These are phyloP conservation scores for Leptinotarsa defecta DNA, from an alignment of 1,140 invertebrate genomes.

Conservation along the genomic window DNA sequence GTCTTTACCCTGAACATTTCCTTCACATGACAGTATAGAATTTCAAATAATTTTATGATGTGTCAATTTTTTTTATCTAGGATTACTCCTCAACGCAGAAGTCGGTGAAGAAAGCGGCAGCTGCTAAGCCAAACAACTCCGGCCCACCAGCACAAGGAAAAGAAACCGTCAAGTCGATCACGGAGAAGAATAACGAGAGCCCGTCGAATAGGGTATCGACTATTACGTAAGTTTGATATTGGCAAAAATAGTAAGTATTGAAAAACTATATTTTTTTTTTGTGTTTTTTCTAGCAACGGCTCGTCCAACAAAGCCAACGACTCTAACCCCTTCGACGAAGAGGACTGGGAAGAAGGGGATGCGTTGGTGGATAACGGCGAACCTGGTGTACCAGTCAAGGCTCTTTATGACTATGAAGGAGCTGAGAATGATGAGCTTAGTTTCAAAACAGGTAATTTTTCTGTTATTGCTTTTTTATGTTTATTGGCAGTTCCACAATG, in stretches of 20 bases:
- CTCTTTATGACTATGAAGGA: conserved; percentile 95
- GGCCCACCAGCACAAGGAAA: conserved; percentile 41
- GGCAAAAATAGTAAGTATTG: neutral
- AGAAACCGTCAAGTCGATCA: conserved; percentile 33
- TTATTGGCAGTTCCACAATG: too few relatives aligned
- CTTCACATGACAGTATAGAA: too few relatives aligned
- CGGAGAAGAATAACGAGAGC: conserved; percentile 49
- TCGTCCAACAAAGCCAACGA: conserved; percentile 64
- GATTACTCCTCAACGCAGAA: conserved; percentile 57
- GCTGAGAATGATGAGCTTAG: conserved; percentile 95
- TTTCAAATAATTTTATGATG: too few relatives aligned
- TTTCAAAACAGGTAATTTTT: conserved; percentile 85
- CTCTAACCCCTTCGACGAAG: conserved; percentile 84
- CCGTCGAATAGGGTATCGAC: conserved; percentile 50
- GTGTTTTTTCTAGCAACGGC: conserved; percentile 60
- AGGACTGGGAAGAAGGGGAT: conserved; percentile 82
- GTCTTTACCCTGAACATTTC: too few relatives aligned
- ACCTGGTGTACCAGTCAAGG: conserved; percentile 90
- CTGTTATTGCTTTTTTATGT: too few relatives aligned
- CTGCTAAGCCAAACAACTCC: conserved; percentile 43
- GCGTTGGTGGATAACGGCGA: conserved; percentile 88
- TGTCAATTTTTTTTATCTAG: conserved; percentile 43
- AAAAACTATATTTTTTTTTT: neutral
- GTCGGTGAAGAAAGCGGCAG: conserved; percentile 54
- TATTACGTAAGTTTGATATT: conserved; percentile 58